A percentile compares a stretch with the other conserved stretches of the same genome.
Conservation (phyloP, 2,113 vertebrate species). For the Garra rufa region DNA sequence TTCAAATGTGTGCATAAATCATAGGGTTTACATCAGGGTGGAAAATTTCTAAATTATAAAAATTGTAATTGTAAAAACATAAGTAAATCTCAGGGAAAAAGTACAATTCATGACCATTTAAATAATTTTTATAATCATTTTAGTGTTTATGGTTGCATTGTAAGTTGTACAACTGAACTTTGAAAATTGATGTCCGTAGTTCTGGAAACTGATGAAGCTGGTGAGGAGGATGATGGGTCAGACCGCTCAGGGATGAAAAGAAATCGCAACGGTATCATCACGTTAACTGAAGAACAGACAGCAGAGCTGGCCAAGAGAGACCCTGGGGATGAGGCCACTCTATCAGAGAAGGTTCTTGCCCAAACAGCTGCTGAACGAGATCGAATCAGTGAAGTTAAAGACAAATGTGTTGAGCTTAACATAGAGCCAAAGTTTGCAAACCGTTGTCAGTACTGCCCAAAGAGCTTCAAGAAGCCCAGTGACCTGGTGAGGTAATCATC, state of each 20-base stretch:
- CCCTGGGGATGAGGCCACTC: slow-evolving; percentile 87
- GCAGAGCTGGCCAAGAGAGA: slow-evolving; percentile 91
- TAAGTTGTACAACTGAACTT: too few species aligned
- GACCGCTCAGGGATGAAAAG: slow-evolving; percentile 81
- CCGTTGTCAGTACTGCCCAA: slow-evolving; percentile 92
- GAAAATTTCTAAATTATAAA: too few species aligned
- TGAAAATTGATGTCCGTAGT: slow-evolving; percentile 61
- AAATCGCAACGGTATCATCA: slow-evolving; percentile 88
- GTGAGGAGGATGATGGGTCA: slow-evolving; percentile 82
- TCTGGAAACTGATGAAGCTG: slow-evolving; percentile 69
- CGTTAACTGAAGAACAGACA: slow-evolving; percentile 95
- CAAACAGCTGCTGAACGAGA: slow-evolving; percentile 96
- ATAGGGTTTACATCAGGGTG: too few species aligned
- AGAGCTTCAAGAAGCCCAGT: slow-evolving; percentile 99
- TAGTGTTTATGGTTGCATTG: too few species aligned
- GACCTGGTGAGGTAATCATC: slow-evolving; percentile 89
- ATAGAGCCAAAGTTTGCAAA: slow-evolving; percentile 94
- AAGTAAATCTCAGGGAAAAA: too few species aligned
- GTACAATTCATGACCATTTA: too few species aligned
- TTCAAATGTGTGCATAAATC: too few species aligned
- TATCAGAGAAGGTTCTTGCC: slow-evolving; percentile 95
- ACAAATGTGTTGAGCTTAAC: slow-evolving; percentile 89
- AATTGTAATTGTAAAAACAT: too few species aligned
- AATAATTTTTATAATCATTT: too few species aligned
- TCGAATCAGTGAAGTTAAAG: slow-evolving; percentile 95